A percentile compares a stretch with the other conserved stretches of the same genome.
Evolutionary conservation across 1,140 invertebrate species (phyloP).

Genomic region (Brachionus calyciflorus): DNA sequence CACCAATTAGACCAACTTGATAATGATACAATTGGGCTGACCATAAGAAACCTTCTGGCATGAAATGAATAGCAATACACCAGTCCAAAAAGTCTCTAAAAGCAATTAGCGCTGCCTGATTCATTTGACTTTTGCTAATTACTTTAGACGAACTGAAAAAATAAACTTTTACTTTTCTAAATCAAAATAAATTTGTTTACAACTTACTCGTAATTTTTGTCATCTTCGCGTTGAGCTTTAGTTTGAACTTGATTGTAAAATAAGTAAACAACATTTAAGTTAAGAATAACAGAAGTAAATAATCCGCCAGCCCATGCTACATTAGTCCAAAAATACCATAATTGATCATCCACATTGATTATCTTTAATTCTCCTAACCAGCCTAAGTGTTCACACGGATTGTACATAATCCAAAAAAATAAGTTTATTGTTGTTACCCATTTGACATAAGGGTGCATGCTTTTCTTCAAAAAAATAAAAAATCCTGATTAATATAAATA

Average conservation of each 20-base stretch:
- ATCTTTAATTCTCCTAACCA: constrained; percentile 44
- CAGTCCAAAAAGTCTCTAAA: constrained; percentile 45
- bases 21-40: constrained; percentile 26
- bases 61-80: constrained; percentile 43
- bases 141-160: constrained; percentile 14
- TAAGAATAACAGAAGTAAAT: constrained; percentile 31
- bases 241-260: constrained; percentile 15
- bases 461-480: constrained; percentile 18
- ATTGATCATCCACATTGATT: constrained; percentile 18
- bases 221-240: constrained; percentile 41
- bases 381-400: constrained; percentile 39
- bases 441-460: constrained; percentile 19
- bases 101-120: constrained; percentile 9
- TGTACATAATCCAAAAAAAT: constrained; percentile 39
- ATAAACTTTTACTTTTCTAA: neutral
- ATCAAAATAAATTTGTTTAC: neutral
- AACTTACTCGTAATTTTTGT: constrained; percentile 35
- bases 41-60: constrained; percentile 45
- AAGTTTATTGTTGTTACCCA: constrained; percentile 41
- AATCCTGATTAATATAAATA: neutral
- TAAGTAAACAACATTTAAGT: constrained; percentile 19
- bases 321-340: constrained; percentile 42
- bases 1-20: constrained; percentile 37
- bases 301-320: constrained; percentile 25
- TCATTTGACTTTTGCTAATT: constrained; percentile 36